Base-by-base conservation (phyloP, 2,888 invertebrate genomes). In the Argyresthia goedartella region DNA sequence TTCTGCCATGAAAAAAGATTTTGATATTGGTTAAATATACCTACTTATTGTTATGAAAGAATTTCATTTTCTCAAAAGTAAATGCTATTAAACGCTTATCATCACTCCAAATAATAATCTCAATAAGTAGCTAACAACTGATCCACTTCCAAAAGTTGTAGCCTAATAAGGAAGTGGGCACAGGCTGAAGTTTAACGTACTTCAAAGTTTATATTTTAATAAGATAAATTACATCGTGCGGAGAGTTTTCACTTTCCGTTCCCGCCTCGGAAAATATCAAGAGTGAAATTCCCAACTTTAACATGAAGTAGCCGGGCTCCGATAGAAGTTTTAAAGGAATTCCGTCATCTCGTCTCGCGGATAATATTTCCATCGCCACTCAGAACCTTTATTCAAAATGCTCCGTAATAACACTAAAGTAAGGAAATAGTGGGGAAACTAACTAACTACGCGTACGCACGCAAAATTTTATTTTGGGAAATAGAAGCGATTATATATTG, bases 41-140 rank as follows among this genome's bases (percentile, higher is more conserved):
- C n/a, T n/a, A n/a, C n/a, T n/a, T n/a, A n/a, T n/a, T n/a, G n/a
- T n/a, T n/a, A 6, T 25, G 25, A 25, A 25, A 25, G 6, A 25
- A 6, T 25, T 6, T n/a, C 6, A 25, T 25, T 25, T 25, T 4
- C 2, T 25, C 25, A 25, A 25, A 25, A 25, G 25, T 25, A 25
- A 25, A 6, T 25, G 2, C 25, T 25, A 6, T 25, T 25, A 25
- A 25, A 25, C 25, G 3, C 6, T 25, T 25, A 49, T 41, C 48
- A 46, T 53, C 39, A 53, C 41, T 39, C 45, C 51, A 53, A 56
- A 52, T 56, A 60, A 67, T 67, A 56, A 61, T 64, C 62, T 63
- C 58, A 46, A 52, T 61, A 65, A 67, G 64, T 58, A 62, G 59
- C 57, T 62, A 25, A 25, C 25, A 25, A 64, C 64, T 67, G 65